These are phyloP conservation scores for Sycophila sp. DNA, from an alignment of 1,140 invertebrate genomes.

Conservation along the genomic window DNA sequence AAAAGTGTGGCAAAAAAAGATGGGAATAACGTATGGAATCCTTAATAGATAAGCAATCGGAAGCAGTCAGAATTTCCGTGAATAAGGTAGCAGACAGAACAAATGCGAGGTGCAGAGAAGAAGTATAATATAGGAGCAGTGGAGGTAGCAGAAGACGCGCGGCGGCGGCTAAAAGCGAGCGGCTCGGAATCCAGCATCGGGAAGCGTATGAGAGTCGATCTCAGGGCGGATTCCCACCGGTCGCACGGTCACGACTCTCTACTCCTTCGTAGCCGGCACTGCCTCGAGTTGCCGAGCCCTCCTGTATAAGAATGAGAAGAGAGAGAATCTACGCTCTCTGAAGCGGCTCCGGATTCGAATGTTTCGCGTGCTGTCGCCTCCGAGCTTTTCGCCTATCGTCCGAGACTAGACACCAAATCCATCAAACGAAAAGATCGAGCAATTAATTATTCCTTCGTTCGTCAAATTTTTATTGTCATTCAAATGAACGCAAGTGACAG, in stretches of 20 bases:
- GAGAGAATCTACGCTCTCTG: not conserved
- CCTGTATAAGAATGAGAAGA: not conserved
- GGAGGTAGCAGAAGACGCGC: not conserved
- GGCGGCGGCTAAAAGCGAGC: not conserved
- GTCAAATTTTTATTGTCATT: too few species aligned
- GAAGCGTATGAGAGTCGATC: conserved; percentile 64
- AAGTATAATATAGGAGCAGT: not conserved
- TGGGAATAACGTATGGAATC: too few species aligned
- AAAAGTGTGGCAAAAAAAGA: too few species aligned
- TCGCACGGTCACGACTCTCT: conserved; percentile 61
- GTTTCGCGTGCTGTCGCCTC: too few species aligned
- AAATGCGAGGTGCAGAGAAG: not conserved
- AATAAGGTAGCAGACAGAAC: not conserved
- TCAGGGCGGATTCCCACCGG: conserved; percentile 65
- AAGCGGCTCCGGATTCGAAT: too few species aligned
- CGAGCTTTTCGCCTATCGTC: not conserved
- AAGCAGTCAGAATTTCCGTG: not conserved
- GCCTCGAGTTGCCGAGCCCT: conserved; percentile 15
- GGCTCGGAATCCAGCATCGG: conserved; percentile 32
- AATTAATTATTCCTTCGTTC: too few species aligned
- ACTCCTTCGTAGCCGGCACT: conserved; percentile 33
- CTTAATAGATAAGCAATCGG: too few species aligned
- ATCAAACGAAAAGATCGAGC: too few species aligned
- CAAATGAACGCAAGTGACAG: too few species aligned
- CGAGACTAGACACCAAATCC: too few species aligned